These are phyloP conservation scores for human DNA, from an alignment of 2,113 vertebrate species.

Conservation along the genomic window GRCh38 chr2:205471501-205472000, in stretches of 20 bases:
- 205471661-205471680: slow-evolving; percentile 21
- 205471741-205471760: slow-evolving; percentile 81
- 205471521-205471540: too few relatives aligned
- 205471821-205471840: slow-evolving; percentile 88
- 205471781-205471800: slow-evolving; percentile 85
- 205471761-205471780: slow-evolving; percentile 79
- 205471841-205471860: slow-evolving; percentile 87
- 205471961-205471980: slow-evolving; percentile 50
- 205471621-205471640: too few relatives aligned
- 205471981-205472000: slow-evolving; percentile 64
- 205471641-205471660: too few relatives aligned
- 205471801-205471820: slow-evolving; percentile 87
- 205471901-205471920: slow-evolving; percentile 91
- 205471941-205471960: slow-evolving; percentile 68
- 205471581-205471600: too few relatives aligned
- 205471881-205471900: slow-evolving; percentile 86
- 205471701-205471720: slow-evolving; percentile 69
- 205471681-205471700: slow-evolving; percentile 71
- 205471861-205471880: slow-evolving; percentile 94
- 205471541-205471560: too few relatives aligned
- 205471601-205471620: too few relatives aligned
- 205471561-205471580: too few relatives aligned
- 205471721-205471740: slow-evolving; percentile 81
- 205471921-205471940: slow-evolving; percentile 84
- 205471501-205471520: too few relatives aligned